Evolutionary conservation across 2,113 vertebrate species (phyloP).

Genomic region (Sakesphorus luctuosus): DNA sequence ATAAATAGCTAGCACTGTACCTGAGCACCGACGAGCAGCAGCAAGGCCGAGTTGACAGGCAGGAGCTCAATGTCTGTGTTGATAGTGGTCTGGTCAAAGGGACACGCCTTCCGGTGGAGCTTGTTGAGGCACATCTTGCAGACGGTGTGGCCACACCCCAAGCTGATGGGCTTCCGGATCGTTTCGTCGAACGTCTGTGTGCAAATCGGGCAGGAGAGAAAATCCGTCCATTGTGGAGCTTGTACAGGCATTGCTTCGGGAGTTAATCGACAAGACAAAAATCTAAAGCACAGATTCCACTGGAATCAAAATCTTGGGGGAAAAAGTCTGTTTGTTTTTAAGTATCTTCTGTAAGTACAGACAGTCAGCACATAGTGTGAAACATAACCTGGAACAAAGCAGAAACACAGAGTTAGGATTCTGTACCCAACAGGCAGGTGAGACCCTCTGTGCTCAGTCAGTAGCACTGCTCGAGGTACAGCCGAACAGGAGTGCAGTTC

Average conservation of each 20-base stretch:
- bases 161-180: conserved; percentile 94
- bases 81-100: conserved; percentile 99
- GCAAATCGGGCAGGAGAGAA: conserved; percentile 98
- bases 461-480: accelerated
- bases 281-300: conserved; percentile 95
- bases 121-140: conserved; percentile 99
- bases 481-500: neutral
- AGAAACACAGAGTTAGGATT: conserved; percentile 4
- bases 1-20: conserved; percentile 54
- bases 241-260: conserved; percentile 96
- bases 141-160: conserved; percentile 97
- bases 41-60: conserved; percentile 93
- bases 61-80: conserved; percentile 97
- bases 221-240: conserved; percentile 99
- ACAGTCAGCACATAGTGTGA: conserved; percentile 95
- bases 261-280: conserved; percentile 83
- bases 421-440: neutral
- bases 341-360: conserved; percentile 93
- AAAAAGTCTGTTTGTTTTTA: conserved; percentile 84
- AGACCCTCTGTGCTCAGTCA: neutral
- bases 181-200: conserved; percentile 98
- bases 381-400: conserved; percentile 87
- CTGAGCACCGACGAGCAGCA: conserved; percentile 96
- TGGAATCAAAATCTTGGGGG: conserved; percentile 92
- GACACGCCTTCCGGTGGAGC: conserved; percentile 97